These are phyloP conservation scores for Ecdyonurus torrentis DNA, from an alignment of 2,888 invertebrate species.

Conservation along the genomic window DNA sequence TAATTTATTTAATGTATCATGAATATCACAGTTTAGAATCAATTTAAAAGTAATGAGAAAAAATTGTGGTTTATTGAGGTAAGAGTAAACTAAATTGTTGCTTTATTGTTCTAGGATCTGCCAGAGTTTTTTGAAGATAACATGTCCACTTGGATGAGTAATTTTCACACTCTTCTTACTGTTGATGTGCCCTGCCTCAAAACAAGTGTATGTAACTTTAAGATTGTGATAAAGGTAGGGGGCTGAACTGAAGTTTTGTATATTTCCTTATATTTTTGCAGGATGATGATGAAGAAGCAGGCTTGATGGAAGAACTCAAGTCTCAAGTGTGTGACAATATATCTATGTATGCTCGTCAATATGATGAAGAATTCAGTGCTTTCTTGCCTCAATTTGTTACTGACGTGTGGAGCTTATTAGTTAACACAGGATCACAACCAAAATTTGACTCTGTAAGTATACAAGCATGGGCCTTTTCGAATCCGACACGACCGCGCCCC, in stretches of 20 bases:
- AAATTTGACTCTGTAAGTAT: conserved; percentile 84
- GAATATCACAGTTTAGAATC: no score
- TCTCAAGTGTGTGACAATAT: conserved; percentile 95
- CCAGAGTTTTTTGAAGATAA: conserved; percentile 99
- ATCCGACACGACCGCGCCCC: no score
- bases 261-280: conserved; percentile 22
- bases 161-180: conserved; percentile 66
- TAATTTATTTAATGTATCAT: no score
- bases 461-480: no score
- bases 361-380: conserved; percentile 90
- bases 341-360: conserved; percentile 88
- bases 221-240: no score
- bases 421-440: conserved; percentile 64
- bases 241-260: background rate
- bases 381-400: conserved; percentile 87
- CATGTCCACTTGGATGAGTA: conserved; percentile 87
- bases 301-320: conserved; percentile 76
- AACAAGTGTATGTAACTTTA: conserved; percentile 35
- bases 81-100: no score
- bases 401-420: conserved; percentile 81
- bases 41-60: no score
- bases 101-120: conserved; percentile 49
- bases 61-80: no score
- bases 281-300: conserved; percentile 72
- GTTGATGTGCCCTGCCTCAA: conserved; percentile 59